Conservation (phyloP, 2,113 vertebrate genomes). For the Connochaetes taurinus region DNA sequence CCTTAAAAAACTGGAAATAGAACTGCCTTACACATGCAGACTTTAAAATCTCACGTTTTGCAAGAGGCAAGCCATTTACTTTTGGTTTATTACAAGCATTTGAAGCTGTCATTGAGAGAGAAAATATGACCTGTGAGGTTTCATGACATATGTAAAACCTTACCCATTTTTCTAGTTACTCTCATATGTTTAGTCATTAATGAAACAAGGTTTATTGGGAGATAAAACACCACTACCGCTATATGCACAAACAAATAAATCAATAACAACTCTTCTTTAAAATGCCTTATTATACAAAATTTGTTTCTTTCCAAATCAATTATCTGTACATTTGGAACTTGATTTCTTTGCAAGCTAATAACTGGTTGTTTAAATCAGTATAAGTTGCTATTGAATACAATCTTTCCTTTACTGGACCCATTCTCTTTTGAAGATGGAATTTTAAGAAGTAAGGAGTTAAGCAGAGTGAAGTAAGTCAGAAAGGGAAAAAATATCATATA, state of each 20-base stretch:
- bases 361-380: not conserved
- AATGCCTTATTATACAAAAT: not conserved
- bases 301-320: not conserved
- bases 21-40: not conserved
- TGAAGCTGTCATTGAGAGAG: slow-evolving; percentile 8
- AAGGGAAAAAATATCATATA: not conserved
- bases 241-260: not conserved
- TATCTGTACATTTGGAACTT: not conserved
- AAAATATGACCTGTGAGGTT: slow-evolving; percentile 13
- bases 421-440: not conserved
- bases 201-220: slow-evolving; percentile 12
- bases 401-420: not conserved
- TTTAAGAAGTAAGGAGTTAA: not conserved
- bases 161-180: not conserved
- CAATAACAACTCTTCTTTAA: not conserved
- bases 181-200: not conserved
- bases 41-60: slow-evolving; percentile 8
- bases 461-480: not conserved
- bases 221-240: not conserved
- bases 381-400: not conserved
- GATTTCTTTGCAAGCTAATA: not conserved
- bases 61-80: slow-evolving; percentile 24
- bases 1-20: no score
- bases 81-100: slow-evolving; percentile 33
- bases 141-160: not conserved